Evolutionary conservation across 2,888 invertebrate species (phyloP).

Genomic region (Siphlonurus alternatus): DNA sequence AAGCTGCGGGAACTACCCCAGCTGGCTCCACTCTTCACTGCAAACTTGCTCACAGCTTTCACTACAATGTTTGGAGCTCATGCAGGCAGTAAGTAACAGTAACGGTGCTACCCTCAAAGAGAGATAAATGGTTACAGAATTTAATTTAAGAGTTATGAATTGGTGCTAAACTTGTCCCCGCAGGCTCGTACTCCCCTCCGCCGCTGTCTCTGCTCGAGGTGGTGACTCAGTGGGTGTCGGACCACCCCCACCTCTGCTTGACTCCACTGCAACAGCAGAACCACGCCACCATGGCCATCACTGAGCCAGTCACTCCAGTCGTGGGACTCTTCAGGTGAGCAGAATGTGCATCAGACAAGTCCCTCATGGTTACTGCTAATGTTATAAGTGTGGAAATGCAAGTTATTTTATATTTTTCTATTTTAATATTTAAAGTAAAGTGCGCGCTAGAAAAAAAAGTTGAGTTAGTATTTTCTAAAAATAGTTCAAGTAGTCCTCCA

Average conservation of each 20-base stretch:
- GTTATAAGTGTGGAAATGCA: too few species aligned
- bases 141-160: neutral
- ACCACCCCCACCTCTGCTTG: conserved; percentile 46
- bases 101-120: conserved; percentile 26
- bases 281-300: neutral
- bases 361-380: too few species aligned
- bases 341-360: too few species aligned
- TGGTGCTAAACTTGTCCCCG: neutral
- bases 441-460: too few species aligned
- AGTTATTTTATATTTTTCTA: conserved; percentile 3
- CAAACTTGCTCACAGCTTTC: conserved; percentile 73
- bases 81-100: conserved; percentile 18
- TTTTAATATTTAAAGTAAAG: too few species aligned
- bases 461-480: too few species aligned
- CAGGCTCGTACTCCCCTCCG: conserved; percentile 23
- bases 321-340: conserved; percentile 48
- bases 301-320: conserved; percentile 50
- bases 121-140: too few species aligned
- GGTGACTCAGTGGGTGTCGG: conserved; percentile 51
- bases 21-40: conserved; percentile 68
- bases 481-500: too few species aligned
- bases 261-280: conserved; percentile 31
- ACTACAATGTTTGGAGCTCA: conserved; percentile 52
- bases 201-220: conserved; percentile 48
- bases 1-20: conserved; percentile 53